phyloP scores from a whole-genome alignment of 2,113 vertebrate genomes.

The Oxyruncus cristatus region DNA sequence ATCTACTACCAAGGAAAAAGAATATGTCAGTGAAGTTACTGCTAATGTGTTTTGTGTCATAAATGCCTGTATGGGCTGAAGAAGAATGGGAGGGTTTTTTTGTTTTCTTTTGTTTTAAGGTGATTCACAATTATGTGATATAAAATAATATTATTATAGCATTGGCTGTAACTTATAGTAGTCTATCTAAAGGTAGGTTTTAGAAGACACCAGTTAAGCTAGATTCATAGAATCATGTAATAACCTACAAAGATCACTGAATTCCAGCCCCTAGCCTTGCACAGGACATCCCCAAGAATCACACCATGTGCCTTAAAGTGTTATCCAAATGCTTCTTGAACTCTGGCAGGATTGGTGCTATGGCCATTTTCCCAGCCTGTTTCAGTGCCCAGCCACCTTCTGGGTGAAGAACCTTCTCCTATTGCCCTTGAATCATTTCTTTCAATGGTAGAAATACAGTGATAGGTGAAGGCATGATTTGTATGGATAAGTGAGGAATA shows the following conservation, averaged over 20 bases:
- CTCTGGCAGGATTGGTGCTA: not conserved
- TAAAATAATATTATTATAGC: not conserved
- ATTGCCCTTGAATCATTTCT: not conserved
- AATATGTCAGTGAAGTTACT: not conserved
- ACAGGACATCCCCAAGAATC: not conserved
- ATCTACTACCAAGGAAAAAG: not conserved
- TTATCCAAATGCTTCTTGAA: not conserved
- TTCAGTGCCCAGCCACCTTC: not conserved
- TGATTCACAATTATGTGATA: not conserved
- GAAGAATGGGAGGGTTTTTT: accelerated
- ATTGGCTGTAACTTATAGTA: not conserved
- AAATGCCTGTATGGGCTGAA: not conserved
- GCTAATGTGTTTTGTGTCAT: not conserved
- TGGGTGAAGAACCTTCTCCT: not conserved
- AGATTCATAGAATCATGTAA: not conserved
- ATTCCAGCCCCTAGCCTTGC: not conserved
- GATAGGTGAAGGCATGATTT: not conserved
- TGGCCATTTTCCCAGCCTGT: not conserved
- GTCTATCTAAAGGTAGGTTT: not conserved
- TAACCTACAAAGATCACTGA: not conserved
- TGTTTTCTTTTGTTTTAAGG: not conserved
- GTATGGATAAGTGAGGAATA: not conserved
- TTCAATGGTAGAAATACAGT: not conserved
- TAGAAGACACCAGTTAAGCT: not conserved
- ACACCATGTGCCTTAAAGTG: not conserved